Evolutionary conservation across 2,888 invertebrate species (phyloP).

Genomic region (Troilus luridus): DNA sequence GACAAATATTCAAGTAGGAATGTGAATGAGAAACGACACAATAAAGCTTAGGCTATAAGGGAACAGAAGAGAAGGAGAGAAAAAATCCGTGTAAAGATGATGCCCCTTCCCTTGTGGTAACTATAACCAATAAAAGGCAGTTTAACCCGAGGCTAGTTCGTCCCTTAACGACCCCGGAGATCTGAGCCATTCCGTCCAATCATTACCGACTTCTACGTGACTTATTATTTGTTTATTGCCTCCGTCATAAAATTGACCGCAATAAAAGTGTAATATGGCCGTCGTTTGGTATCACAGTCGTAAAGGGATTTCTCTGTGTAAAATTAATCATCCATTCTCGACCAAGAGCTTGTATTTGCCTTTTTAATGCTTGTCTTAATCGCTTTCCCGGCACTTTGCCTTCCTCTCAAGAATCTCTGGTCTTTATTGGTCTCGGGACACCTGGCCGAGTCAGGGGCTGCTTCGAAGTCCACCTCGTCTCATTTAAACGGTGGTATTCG

Average conservation of each 20-base stretch:
- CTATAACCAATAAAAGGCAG: constrained; percentile 32
- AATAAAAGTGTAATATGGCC: constrained; percentile 53
- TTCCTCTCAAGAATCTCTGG: neutral
- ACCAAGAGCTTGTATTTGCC: neutral
- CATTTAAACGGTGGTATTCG: neutral
- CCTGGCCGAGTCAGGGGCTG: neutral
- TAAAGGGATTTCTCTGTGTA: neutral
- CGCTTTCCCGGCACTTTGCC: neutral
- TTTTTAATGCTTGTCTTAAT: constrained; percentile 33
- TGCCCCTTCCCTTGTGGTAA: neutral
- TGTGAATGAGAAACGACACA: neutral
- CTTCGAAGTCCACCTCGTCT: neutral
- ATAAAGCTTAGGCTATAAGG: neutral
- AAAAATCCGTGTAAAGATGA: constrained; percentile 30
- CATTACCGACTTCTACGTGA: constrained; percentile 26
- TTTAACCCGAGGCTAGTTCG: neutral
- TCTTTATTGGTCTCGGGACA: neutral
- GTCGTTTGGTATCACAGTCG: constrained; percentile 17
- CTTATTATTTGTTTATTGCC: constrained; percentile 57
- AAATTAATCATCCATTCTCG: constrained; percentile 13
- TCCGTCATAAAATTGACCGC: constrained; percentile 7
- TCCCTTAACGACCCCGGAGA: neutral
- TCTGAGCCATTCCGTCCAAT: neutral
- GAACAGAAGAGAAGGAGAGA: neutral
- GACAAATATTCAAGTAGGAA: neutral